phyloP scores from a whole-genome alignment of 2,113 vertebrate species.

The Herpetotheres cachinnans region DNA sequence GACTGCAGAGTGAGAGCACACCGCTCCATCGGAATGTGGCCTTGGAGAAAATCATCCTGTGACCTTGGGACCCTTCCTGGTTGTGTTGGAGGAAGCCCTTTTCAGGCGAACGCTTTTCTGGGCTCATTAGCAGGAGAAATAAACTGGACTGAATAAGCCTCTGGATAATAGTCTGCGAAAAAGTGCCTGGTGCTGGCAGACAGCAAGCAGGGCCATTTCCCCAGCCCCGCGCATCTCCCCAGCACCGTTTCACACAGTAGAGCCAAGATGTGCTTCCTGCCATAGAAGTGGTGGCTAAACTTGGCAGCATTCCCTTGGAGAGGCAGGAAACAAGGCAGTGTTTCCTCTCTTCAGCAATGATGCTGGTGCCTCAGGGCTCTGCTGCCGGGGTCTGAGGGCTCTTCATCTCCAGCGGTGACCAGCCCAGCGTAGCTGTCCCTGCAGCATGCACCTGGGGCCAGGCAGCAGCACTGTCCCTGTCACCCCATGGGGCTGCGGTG shows the following conservation, averaged over 20 bases:
- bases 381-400: not conserved
- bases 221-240: not conserved
- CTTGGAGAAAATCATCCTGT: not conserved
- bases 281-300: not conserved
- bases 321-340: not conserved
- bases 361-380: not conserved
- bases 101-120: not conserved
- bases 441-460: accelerated
- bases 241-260: not conserved
- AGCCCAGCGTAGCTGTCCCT: not conserved
- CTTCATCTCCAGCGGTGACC: not conserved
- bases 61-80: not conserved
- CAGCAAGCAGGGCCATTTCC: not conserved
- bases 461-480: not conserved
- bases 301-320: not conserved
- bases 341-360: not conserved
- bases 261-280: not conserved
- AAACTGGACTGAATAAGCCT: not conserved
- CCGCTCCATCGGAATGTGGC: not conserved
- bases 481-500: not conserved
- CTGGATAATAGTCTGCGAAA: not conserved
- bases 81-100: not conserved
- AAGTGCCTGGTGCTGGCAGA: not conserved
- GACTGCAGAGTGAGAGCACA: not conserved
- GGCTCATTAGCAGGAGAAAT: not conserved